A percentile compares a stretch with the other conserved stretches of the same genome.
Conservation (phyloP, 2,797 vertebrate species). For the Takifugu ocellatus region DNA sequence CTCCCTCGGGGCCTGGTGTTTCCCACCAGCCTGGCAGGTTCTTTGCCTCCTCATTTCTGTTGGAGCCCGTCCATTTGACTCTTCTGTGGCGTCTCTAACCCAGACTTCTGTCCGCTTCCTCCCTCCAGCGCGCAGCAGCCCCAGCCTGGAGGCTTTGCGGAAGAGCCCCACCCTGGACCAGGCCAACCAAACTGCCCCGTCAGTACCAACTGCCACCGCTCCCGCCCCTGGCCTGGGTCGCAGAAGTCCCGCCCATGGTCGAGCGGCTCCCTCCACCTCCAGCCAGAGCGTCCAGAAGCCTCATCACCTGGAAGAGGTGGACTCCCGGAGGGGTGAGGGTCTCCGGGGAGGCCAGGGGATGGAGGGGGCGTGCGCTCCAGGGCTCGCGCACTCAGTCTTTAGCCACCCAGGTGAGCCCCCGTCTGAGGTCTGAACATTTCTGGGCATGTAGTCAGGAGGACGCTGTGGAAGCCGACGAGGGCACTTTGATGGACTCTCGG, state of each 20-base stretch:
- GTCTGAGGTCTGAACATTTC: neutral
- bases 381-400: conserved; percentile 36
- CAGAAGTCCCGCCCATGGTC: conserved; percentile 80
- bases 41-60: too few species aligned
- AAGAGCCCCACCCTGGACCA: conserved; percentile 89
- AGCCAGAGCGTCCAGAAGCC: conserved; percentile 76
- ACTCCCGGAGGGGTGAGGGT: conserved; percentile 83
- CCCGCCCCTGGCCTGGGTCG: conserved; percentile 77
- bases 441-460: neutral
- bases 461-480: too few species aligned
- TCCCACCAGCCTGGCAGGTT: too few species aligned
- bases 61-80: neutral
- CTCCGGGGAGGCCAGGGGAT: conserved; percentile 59
- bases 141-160: conserved; percentile 80
- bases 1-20: too few species aligned
- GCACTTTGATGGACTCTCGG: too few species aligned
- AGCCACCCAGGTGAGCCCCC: conserved; percentile 51
- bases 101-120: neutral
- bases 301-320: conserved; percentile 79
- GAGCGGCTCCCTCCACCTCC: conserved; percentile 44
- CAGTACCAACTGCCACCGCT: conserved; percentile 60
- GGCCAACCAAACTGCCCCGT: conserved; percentile 74
- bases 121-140: conserved; percentile 81
- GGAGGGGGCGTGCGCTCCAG: conserved; percentile 38
- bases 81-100: neutral